Evolutionary conservation across 2,888 invertebrate species (phyloP), one percentile per base, ranked within the genome.

Genomic region (Nemotelus nigrinus): DNA sequence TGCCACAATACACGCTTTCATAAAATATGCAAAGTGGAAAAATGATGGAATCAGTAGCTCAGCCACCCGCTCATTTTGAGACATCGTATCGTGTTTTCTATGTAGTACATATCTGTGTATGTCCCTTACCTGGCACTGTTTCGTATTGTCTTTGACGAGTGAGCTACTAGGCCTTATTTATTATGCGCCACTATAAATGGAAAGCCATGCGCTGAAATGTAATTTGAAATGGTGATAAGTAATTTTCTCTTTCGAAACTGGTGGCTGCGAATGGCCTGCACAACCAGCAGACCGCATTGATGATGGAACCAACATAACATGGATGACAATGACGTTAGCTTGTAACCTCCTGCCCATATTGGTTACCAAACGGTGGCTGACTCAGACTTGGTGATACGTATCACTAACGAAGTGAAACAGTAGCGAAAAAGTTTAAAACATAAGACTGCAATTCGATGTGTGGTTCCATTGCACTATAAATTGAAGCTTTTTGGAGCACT

Each of bases 141-240:
- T 41, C 41, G 8, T 43, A 5, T 3, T 44, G 7, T 58, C 44
- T 58, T 68, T 39, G 47, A n/a, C 6, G 65, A 39, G 4, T 50
- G 45, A 57, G 45, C 25, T 45, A 41, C 7, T 25, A 25, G 25
- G 25, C 25, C 25, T 25, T 25, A 48, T 55, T 74, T 55, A 74
- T 74, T 74, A 74, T 74, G 74, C 74, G 8, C 74, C 63, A 63
- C 63, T 47, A 74, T 74, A 74, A 74, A 74, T 74, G 74, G 74
- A 74, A 74, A 74, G 74, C 74, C 74, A 45, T 74, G 74, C 60
- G 39, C 63, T 47, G 63, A 74, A 74, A 74, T 74, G 58, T 68
- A 68, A 68, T 68, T 53, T 68, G 50, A 68, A 68, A 68, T 60
- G 43, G 55, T 71, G 74, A 74, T 74, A 74, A 74, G 74, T 74